Base-by-base conservation (phyloP, 2,888 invertebrate genomes). In the Hesperia comma region DNA sequence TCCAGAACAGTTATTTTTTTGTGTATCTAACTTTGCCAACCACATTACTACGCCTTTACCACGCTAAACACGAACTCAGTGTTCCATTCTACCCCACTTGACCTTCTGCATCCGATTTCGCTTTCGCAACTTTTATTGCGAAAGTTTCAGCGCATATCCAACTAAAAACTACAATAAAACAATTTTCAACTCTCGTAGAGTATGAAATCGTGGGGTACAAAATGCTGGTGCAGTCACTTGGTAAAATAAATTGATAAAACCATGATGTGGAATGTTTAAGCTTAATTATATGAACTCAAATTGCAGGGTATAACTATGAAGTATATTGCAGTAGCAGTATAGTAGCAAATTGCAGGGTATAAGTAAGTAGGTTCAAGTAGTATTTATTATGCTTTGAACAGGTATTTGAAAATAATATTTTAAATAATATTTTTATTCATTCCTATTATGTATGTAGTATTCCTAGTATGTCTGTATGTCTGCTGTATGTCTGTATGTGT, bases 121-220 rank as follows among this genome's bases (percentile, higher is more conserved):
- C 56, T 63, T 63, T 51, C 58, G 57, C 41, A 64, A 64, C 58
- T 64, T 64, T 64, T 58, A 64, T 64, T 64, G 40, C 58, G 33
- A 64, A 64, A 64, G 64, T 64, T 64, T 64, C 51, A 58, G 53
- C 64, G 64, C 58, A 64, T 64, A 64, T 64, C 58, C 58, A 43
- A 58, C 64, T 63, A 64, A 64, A 63, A 64, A 58, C 64, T 58
- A 64, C 64, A 64, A 64, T 64, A 64, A 64, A 64, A 53, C 64
- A 64, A 64, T 64, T 64, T 64, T 64, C 26, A 64, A 64, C 64
- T 64, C 32, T 58, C 53, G 51, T 40, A 55, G n/a, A 26, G 53
- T 43, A 64, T 58, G 53, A 64, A 64, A 58, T 58, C 53, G 41
- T 53, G 58, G 41, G 57, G 58, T 26, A 58, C 64, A 33, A 53